Conservation (phyloP, 2,888 invertebrate genomes). For the Thysanoteuthis rhombus region DNA sequence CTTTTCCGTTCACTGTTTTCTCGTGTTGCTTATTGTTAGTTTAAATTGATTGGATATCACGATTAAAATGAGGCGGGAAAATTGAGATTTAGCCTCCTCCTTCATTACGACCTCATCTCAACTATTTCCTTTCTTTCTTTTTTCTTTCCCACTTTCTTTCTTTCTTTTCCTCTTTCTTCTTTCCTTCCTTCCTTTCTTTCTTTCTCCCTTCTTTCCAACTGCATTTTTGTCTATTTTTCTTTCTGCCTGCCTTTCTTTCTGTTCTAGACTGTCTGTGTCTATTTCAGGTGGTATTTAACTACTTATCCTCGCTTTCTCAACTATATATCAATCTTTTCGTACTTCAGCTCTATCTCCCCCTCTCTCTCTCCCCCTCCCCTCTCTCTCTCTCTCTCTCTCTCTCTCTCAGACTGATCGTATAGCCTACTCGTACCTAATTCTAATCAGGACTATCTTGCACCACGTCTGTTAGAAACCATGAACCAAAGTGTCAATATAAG, state of each 20-base stretch:
- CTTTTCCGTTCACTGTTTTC: background rate
- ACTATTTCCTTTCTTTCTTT: background rate
- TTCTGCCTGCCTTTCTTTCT: too few species aligned
- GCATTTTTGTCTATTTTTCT: too few species aligned
- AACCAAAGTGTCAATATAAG: too few species aligned
- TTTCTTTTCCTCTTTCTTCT: background rate
- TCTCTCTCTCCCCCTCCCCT: background rate
- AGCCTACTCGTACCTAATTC: too few species aligned
- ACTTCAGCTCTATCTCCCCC: background rate
- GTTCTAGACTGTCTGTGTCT: too few species aligned
- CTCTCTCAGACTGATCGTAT: background rate
- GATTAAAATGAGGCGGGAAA: background rate
- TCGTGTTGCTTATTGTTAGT: background rate
- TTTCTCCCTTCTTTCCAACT: too few species aligned
- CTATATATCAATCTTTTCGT: background rate
- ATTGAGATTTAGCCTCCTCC: background rate
- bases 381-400: background rate
- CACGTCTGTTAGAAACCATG: too few species aligned
- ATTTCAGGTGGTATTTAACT: too few species aligned
- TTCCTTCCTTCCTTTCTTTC: too few species aligned
- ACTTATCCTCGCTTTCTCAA: too few species aligned
- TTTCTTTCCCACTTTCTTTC: background rate
- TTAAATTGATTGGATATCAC: background rate
- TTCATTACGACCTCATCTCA: background rate
- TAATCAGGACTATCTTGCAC: too few species aligned